Base-by-base conservation (phyloP, 2,797 vertebrate genomes). In the Scleropages formosus region DNA sequence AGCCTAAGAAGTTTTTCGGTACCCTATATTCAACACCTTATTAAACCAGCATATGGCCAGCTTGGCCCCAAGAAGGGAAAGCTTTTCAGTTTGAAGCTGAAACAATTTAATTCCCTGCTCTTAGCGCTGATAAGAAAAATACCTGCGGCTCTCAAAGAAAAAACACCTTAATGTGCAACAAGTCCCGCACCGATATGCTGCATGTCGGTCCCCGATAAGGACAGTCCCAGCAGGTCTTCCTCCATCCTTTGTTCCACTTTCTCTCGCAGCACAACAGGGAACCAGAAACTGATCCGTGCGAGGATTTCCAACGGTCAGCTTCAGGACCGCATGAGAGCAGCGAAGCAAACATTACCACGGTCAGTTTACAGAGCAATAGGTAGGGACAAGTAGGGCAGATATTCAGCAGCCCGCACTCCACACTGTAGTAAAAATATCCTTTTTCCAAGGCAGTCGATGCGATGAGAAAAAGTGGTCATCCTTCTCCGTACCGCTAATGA, bases 301-400 rank as follows among this genome's bases (percentile, higher is more conserved):
- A 92, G 88, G 89, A 84, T 94, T 68, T 93, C 93, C 27, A 85
- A 83, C 0, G 93, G 93, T 1, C 92, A 94, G 77, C 90, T 93
- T 65, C 94, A 93, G 31, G 93, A 92, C 94, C 16, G 93, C 94
- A 88, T 92, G 93, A 0, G 93, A 94, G 82, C 93, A 94, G 31
- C 31, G 39, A 6, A 94, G 31, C 31, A 39, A 6, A 39, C 2
- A 39, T 39, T 31, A 39, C 72, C 89, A 88, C 0, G 92, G 92
- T 20, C 91, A 94, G 93, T 78, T 93, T 93, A 79, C 93, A 94
- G 81, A 94, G 93, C 77, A 94, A 94, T 64, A 84, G 88, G 31
- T 94, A 93, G 83, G 93, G 93, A 20, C 92, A 92, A 4, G 93
- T 94, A 86, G 92, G 92, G 88, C 22, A 27, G 51, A 7, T 22